phyloP scores from a whole-genome alignment of 2,888 invertebrate genomes.

The Rambutsinella grinnellia region DNA sequence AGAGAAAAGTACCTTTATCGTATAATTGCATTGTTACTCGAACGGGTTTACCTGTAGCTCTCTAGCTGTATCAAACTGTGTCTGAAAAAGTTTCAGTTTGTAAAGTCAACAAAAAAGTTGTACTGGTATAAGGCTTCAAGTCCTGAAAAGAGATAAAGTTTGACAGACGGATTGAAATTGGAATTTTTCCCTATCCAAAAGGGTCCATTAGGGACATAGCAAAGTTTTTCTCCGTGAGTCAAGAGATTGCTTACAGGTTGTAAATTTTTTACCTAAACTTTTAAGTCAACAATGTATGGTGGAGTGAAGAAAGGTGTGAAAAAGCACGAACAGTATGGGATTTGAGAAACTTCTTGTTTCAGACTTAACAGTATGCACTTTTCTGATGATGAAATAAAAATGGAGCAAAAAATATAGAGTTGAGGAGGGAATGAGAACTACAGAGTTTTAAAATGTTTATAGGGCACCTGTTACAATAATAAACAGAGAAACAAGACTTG shows the following conservation, averaged over 20 bases:
- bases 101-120: slow-evolving; percentile 20
- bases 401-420: background rate
- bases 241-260: slow-evolving; percentile 28
- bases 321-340: slow-evolving; percentile 36
- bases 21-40: background rate
- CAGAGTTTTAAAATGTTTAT: background rate
- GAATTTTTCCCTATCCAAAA: slow-evolving; percentile 59
- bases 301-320: slow-evolving; percentile 35
- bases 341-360: slow-evolving; percentile 9
- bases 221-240: background rate
- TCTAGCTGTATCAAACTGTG: too few relatives aligned
- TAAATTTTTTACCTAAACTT: slow-evolving; percentile 40
- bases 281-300: slow-evolving; percentile 28
- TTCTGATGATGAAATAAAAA: background rate
- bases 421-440: background rate
- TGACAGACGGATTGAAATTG: slow-evolving; percentile 62
- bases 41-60: slow-evolving; percentile 1
- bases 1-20: slow-evolving; percentile 18
- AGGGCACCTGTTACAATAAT: background rate
- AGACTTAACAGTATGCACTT: too few relatives aligned
- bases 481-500: background rate
- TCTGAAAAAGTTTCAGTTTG: background rate
- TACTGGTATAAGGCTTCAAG: slow-evolving; percentile 7
- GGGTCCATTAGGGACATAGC: slow-evolving; percentile 45
- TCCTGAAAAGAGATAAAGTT: slow-evolving; percentile 57